phyloP scores from a whole-genome alignment of 2,888 invertebrate species.

The Ceratothoa steindachneri region DNA sequence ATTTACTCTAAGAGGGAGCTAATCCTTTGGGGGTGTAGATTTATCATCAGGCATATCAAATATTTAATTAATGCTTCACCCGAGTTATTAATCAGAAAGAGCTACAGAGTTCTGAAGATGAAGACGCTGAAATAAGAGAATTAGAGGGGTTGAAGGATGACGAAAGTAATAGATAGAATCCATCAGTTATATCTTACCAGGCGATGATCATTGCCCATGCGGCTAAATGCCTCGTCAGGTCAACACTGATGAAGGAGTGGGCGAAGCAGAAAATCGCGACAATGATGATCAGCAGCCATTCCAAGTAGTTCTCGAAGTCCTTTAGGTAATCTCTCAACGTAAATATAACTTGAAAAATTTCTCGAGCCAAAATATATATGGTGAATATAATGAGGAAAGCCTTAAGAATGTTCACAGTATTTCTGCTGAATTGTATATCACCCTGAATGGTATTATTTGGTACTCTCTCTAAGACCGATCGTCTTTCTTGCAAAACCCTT shows the following conservation, averaged over 20 bases:
- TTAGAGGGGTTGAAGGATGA: too few relatives aligned
- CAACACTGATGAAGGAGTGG: slow-evolving; percentile 17
- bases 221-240: slow-evolving; percentile 32
- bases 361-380: slow-evolving; percentile 27
- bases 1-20: too few relatives aligned
- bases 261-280: slow-evolving; percentile 25
- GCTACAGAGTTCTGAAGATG: too few relatives aligned
- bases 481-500: slow-evolving; percentile 19
- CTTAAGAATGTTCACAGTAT: slow-evolving; percentile 10
- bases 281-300: slow-evolving; percentile 31
- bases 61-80: too few relatives aligned
- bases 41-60: too few relatives aligned
- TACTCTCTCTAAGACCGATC: too few relatives aligned
- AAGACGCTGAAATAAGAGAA: too few relatives aligned
- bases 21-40: too few relatives aligned
- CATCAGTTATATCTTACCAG: slow-evolving; percentile 43
- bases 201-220: slow-evolving; percentile 44
- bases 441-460: slow-evolving; percentile 23
- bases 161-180: too few relatives aligned
- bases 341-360: slow-evolving; percentile 29
- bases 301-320: slow-evolving; percentile 36
- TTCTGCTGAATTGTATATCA: slow-evolving; percentile 4
- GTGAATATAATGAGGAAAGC: slow-evolving; percentile 26
- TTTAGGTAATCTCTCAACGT: slow-evolving; percentile 20
- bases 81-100: too few relatives aligned